These are phyloP conservation scores for Polydrusus pterygomalis DNA, from an alignment of 2,888 invertebrate species.

Conservation along the genomic window DNA sequence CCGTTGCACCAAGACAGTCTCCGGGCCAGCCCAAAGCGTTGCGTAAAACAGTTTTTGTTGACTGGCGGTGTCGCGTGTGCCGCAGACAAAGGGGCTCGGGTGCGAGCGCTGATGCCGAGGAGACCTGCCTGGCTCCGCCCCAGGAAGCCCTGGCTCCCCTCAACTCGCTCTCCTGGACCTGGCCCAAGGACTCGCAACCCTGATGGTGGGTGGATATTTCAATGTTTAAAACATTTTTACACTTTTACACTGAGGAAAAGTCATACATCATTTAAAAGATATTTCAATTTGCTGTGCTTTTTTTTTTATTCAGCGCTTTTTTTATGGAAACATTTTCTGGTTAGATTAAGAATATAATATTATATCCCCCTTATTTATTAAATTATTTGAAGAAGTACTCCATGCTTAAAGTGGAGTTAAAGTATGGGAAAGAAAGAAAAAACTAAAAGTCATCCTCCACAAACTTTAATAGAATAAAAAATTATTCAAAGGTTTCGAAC, in stretches of 20 bases:
- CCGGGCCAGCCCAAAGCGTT: conserved; percentile 71
- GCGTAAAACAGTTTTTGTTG: conserved; percentile 45
- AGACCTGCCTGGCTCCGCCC: conserved; percentile 59
- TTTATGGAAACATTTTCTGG: conserved; percentile 1
- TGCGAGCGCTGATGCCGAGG: conserved; percentile 59
- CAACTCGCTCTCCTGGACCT: conserved; percentile 70
- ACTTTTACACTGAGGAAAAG: conserved; percentile 5
- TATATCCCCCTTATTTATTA: too few relatives aligned
- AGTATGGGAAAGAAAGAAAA: too few relatives aligned
- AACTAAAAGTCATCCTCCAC: too few relatives aligned
- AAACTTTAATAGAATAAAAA: too few relatives aligned
- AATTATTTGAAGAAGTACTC: too few relatives aligned
- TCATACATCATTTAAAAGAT: not conserved
- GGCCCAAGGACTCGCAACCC: conserved; percentile 69
- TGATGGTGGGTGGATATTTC: conserved; percentile 47
- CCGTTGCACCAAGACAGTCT: conserved; percentile 73
- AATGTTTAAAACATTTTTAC: conserved; percentile 4
- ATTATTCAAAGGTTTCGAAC: too few relatives aligned
- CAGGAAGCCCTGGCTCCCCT: conserved; percentile 60
- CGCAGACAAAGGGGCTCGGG: conserved; percentile 64
- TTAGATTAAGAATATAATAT: too few relatives aligned
- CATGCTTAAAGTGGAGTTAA: too few relatives aligned
- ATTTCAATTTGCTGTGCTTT: not conserved
- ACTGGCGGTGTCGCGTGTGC: conserved; percentile 65
- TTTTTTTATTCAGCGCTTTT: conserved; percentile 7